These are phyloP conservation scores for Heliconius sara DNA, from an alignment of 2,888 invertebrate genomes.

Conservation along the genomic window DNA sequence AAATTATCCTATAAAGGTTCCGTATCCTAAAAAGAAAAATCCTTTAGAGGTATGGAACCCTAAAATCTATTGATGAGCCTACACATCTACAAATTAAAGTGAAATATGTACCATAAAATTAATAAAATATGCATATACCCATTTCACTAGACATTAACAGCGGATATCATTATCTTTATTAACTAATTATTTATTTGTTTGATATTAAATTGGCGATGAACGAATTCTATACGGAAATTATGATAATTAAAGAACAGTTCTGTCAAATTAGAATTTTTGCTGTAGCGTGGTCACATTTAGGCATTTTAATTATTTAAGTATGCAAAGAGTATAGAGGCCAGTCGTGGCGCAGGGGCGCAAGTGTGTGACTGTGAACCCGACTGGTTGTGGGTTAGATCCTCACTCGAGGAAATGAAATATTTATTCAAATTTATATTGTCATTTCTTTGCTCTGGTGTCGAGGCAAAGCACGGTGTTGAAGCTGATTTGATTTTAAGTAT, in stretches of 20 bases:
- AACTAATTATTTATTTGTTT: conserved; percentile 35
- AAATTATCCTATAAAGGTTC: no score
- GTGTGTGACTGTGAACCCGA: no score
- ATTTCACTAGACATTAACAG: conserved; percentile 36
- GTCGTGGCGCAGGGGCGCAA: no score
- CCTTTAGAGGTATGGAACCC: no score
- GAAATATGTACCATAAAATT: conserved; percentile 31
- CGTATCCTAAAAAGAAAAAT: no score
- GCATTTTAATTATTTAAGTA: background rate
- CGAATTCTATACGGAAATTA: conserved; percentile 39
- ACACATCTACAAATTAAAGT: conserved; percentile 14
- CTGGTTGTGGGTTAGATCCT: no score
- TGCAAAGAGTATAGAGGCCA: no score
- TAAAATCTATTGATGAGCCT: background rate
- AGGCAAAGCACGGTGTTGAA: no score
- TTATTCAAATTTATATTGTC: no score
- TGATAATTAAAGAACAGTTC: conserved; percentile 30
- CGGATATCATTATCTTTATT: conserved; percentile 38
- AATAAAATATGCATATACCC: conserved; percentile 35
- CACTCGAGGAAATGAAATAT: no score
- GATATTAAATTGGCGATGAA: conserved; percentile 37
- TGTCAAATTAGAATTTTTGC: background rate
- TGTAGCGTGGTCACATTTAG: background rate
- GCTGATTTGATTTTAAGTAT: background rate
- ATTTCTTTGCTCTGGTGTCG: no score